A percentile compares a stretch with the other conserved stretches of the same genome.
Evolutionary conservation across 2,888 invertebrate species (phyloP).

Genomic region (Griposia aprilina): DNA sequence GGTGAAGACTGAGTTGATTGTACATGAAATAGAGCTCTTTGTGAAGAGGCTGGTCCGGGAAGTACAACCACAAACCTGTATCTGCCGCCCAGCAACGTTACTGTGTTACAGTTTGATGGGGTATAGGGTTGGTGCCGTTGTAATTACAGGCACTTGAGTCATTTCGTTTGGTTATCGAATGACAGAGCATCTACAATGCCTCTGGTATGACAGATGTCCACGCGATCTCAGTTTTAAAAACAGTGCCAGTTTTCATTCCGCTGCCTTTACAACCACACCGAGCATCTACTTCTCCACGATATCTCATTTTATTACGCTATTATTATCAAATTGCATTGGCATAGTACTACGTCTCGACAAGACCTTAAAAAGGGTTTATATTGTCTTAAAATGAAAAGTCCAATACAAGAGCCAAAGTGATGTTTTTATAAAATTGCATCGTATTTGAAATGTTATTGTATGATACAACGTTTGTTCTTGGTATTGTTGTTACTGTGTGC

Average conservation of each 20-base stretch:
- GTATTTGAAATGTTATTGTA: constrained; percentile 45
- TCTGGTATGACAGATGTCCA: background rate
- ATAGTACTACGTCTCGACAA: constrained; percentile 57
- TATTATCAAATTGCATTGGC: constrained; percentile 71
- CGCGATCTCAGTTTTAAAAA: background rate
- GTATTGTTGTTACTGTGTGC: constrained; percentile 18
- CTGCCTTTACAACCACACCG: constrained; percentile 47
- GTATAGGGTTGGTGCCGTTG: background rate
- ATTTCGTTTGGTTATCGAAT: background rate
- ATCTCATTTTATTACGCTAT: constrained; percentile 71
- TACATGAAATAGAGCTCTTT: background rate
- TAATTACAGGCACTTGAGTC: background rate
- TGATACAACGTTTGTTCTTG: constrained; percentile 1
- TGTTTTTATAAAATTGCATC: constrained; percentile 51
- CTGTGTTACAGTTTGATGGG: background rate
- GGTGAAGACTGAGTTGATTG: background rate
- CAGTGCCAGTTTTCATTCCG: background rate
- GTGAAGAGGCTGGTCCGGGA: background rate
- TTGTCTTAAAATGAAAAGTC: constrained; percentile 48
- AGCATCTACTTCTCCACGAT: constrained; percentile 60
- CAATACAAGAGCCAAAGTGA: constrained; percentile 35
- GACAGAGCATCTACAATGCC: background rate
- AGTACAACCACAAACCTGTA: background rate
- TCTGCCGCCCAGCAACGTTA: background rate
- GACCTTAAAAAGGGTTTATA: constrained; percentile 53